Evolutionary conservation across 2,113 vertebrate species (phyloP).

Genomic region (Neodon shergylaensis): DNA sequence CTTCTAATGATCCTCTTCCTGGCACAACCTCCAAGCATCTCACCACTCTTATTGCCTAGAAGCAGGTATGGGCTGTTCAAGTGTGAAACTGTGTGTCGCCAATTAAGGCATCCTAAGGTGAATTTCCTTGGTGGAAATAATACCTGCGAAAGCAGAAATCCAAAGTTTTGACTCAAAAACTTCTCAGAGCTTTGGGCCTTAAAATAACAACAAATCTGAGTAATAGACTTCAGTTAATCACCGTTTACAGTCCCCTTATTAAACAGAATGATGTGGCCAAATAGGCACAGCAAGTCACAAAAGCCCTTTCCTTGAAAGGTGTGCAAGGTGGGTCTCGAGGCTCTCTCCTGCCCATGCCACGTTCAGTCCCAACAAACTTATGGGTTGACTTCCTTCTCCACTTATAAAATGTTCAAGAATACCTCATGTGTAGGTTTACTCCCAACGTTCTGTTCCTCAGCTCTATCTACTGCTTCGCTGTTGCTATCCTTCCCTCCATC

Average conservation of each 20-base stretch:
- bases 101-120: neutral
- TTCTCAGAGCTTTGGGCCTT: neutral
- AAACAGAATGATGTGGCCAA: neutral
- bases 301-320: neutral
- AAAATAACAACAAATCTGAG: neutral
- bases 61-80: neutral
- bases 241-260: neutral
- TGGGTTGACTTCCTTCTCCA: neutral
- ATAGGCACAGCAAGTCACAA: neutral
- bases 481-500: neutral
- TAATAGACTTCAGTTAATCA: neutral
- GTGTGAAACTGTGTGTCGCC: neutral
- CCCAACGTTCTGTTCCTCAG: neutral
- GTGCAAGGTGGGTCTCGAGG: accelerated
- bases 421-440: neutral
- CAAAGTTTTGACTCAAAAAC: neutral
- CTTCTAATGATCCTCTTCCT: neutral
- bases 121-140: neutral
- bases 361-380: neutral
- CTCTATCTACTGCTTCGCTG: neutral
- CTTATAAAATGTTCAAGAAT: neutral
- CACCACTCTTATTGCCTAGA: neutral
- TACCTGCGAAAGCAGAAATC: neutral
- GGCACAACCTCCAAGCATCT: neutral
- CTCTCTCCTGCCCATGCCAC: neutral